phyloP scores from a whole-genome alignment of 2,888 invertebrate genomes.

The Elmis aenea region DNA sequence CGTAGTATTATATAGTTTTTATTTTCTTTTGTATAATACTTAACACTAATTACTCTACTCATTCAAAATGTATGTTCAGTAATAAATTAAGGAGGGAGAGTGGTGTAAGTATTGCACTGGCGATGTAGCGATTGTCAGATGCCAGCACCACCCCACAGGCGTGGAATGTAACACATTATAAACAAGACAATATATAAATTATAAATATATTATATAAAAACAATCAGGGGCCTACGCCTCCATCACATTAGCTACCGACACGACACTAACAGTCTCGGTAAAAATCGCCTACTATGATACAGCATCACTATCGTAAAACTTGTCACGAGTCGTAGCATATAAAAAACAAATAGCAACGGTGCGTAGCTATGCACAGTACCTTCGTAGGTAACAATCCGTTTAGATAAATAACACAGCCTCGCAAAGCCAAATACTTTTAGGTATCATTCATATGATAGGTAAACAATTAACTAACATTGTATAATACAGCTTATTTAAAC shows the following conservation, averaged over 20 bases:
- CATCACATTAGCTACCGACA: slow-evolving; percentile 47
- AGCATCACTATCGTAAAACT: slow-evolving; percentile 38
- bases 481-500: slow-evolving; percentile 34
- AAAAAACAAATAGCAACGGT: slow-evolving; percentile 36
- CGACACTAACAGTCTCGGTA: slow-evolving; percentile 42
- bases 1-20: slow-evolving; percentile 29
- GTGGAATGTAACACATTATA: slow-evolving; percentile 35
- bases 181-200: slow-evolving; percentile 46
- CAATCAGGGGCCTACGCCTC: slow-evolving; percentile 40
- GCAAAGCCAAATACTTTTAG: slow-evolving; percentile 57
- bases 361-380: slow-evolving; percentile 39
- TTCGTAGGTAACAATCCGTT: slow-evolving; percentile 46
- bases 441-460: slow-evolving; percentile 38
- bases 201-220: slow-evolving; percentile 45
- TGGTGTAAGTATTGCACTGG: slow-evolving; percentile 46
- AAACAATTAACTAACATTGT: slow-evolving; percentile 33
- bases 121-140: slow-evolving; percentile 43
- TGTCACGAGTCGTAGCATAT: slow-evolving; percentile 25
- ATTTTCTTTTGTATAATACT: slow-evolving; percentile 33
- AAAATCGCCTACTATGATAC: slow-evolving; percentile 41
- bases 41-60: slow-evolving; percentile 29
- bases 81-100: slow-evolving; percentile 35
- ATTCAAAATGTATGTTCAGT: slow-evolving; percentile 26
- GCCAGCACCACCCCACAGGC: slow-evolving; percentile 43
- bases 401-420: slow-evolving; percentile 54